Percentiles rank a stretch among this genome's conserved stretches.
These are phyloP conservation scores for Drosophila jambulina DNA, from an alignment of 1,140 invertebrate genomes.

Conservation along the genomic window DNA sequence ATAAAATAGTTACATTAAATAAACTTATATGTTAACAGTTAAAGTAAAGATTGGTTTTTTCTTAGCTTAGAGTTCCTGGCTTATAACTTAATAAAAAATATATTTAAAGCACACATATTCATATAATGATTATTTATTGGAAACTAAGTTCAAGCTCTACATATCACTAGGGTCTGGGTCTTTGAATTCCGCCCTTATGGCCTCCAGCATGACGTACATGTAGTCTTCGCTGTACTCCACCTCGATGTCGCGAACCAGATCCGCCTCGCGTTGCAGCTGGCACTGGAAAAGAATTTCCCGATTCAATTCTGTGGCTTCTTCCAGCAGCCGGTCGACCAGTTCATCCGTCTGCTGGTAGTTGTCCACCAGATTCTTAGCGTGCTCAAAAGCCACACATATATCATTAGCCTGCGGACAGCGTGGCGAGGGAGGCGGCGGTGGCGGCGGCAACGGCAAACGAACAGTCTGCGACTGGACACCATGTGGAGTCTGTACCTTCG, in stretches of 20 bases:
- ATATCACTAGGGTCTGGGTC: neutral
- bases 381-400: slow-evolving; percentile 7
- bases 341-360: slow-evolving; percentile 40
- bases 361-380: slow-evolving; percentile 15
- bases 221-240: slow-evolving; percentile 36
- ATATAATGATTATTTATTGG: neutral
- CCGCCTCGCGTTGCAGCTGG: slow-evolving; percentile 44
- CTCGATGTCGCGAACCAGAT: slow-evolving; percentile 54
- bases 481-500: neutral
- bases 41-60: too few relatives aligned
- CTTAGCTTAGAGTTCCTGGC: too few relatives aligned
- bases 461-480: slow-evolving; percentile 5
- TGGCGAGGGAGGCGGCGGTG: slow-evolving; percentile 58
- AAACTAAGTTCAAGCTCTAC: neutral
- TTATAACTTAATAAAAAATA: neutral
- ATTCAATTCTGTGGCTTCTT: slow-evolving; percentile 38
- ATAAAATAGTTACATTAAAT: neutral
- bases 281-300: slow-evolving; percentile 30
- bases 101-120: neutral
- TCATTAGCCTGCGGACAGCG: slow-evolving; percentile 33
- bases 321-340: slow-evolving; percentile 35
- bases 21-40: neutral
- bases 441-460: slow-evolving; percentile 20
- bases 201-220: slow-evolving; percentile 13
- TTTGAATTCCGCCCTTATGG: slow-evolving; percentile 13